A percentile compares a stretch with the other conserved stretches of the same genome.
These are phyloP conservation scores for Papilio polyxenes DNA, from an alignment of 1,140 invertebrate genomes.

Conservation along the genomic window DNA sequence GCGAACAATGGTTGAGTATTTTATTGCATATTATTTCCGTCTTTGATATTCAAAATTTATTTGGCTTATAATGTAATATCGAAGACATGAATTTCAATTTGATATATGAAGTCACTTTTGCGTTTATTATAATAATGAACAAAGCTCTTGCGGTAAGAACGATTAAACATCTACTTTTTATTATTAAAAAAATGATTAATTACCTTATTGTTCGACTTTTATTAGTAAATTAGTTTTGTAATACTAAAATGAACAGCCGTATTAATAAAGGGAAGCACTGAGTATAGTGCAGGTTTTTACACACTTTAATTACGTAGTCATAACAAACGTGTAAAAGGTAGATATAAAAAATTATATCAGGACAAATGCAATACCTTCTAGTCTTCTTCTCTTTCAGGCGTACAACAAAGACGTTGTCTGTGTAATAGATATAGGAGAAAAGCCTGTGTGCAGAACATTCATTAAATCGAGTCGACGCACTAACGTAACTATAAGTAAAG, in stretches of 20 bases:
- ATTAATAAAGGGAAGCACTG: too few relatives aligned
- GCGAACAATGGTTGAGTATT: constrained; percentile 50
- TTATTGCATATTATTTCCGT: constrained; percentile 50
- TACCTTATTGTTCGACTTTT: too few relatives aligned
- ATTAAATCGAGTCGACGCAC: constrained; percentile 41
- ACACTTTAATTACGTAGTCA: too few relatives aligned
- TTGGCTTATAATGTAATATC: constrained; percentile 48
- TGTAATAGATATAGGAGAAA: constrained; percentile 48
- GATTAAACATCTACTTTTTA: neutral
- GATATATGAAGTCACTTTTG: constrained; percentile 56
- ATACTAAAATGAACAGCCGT: neutral
- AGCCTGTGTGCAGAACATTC: constrained; percentile 52
- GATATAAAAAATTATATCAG: too few relatives aligned
- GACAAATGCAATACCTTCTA: too few relatives aligned
- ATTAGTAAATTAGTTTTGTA: too few relatives aligned
- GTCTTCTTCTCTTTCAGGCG: constrained; percentile 49
- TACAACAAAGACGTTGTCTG: constrained; percentile 65
- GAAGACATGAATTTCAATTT: constrained; percentile 63
- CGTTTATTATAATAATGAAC: constrained; percentile 42
- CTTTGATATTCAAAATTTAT: constrained; percentile 45
- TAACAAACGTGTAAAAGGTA: too few relatives aligned
- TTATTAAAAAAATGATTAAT: too few relatives aligned
- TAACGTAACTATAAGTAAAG: constrained; percentile 40
- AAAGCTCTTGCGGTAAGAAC: constrained; percentile 56
- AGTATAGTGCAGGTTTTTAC: too few relatives aligned